Evolutionary conservation across 2,113 vertebrate species (phyloP), one percentile per base, ranked within the genome.

Genomic region (Lepus europaeus): DNA sequence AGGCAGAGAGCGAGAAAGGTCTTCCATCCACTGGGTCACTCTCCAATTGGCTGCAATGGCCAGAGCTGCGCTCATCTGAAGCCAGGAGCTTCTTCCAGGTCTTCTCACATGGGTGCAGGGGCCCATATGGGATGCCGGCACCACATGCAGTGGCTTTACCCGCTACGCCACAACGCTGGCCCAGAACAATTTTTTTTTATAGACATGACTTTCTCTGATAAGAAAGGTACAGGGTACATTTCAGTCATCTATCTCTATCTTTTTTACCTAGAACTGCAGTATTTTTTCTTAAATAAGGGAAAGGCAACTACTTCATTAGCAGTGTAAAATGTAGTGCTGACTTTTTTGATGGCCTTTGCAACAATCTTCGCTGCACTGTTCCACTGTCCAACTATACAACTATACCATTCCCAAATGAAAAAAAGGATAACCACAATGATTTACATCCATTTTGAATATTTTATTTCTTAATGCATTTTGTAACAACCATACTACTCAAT

Each of bases 391-490:
- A 13, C 39, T 39, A 89, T 1, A 19, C 33, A 77, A 13, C 39
- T 33, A 89, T 1, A 19, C 5, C 31, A 66, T 70, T 66, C 16
- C 64, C 51, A 63, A 85, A 5, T 33, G 16, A 90, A 82, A 88
- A 90, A 95, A 79, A 90, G 17, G 76, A 95, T 64, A 85, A 45
- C 39, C 25, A 93, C 85, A 82, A 20, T 20, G 13, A 66, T 76
- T 2, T 61, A 25, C 29, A 53, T 56, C 27, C 66, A 33, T 8
- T 49, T 76, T 0, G 27, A 88, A 79, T 91, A 88, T 94, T 96
- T 96, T 53, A 89, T 66, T 33, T 61, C 20, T 91, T 84, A 94
- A 81, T 29, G 53, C 45, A 45, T 76, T 85, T 95, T 39, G 45
- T 77, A 90, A 87, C 19, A 81, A 68, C 29, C 59, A 88, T 13